Percentiles rank a stretch among this genome's conserved stretches.
phyloP scores from a whole-genome alignment of 2,797 vertebrate genomes.

The Anguilla pacifica region DNA sequence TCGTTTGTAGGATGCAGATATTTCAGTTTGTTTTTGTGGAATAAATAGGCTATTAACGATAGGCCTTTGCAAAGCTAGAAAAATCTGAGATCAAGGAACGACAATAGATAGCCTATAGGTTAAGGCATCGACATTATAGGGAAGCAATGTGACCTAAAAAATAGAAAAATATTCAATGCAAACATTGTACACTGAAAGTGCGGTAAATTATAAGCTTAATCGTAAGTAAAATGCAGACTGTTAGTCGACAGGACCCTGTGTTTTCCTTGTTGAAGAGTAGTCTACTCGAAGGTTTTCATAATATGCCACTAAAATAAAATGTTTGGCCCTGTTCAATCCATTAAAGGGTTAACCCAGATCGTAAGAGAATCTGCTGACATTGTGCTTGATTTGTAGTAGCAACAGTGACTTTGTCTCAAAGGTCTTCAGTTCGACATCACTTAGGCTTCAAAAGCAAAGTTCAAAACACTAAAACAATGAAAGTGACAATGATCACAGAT shows the following conservation, averaged over 20 bases:
- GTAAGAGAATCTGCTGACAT: slow-evolving; percentile 17
- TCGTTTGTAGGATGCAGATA: neutral
- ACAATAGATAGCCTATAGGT: neutral
- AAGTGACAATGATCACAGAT: neutral
- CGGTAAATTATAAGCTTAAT: neutral
- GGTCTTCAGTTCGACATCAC: neutral
- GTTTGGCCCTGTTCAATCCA: neutral
- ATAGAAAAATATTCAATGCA: neutral
- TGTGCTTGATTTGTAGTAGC: neutral
- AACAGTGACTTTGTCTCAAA: neutral
- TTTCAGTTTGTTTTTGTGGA: neutral
- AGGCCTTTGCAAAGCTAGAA: neutral
- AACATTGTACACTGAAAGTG: neutral
- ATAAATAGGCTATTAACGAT: neutral
- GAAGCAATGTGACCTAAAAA: neutral
- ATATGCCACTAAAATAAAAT: neutral
- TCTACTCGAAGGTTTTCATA: neutral
- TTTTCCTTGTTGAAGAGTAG: no score
- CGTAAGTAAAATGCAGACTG: neutral
- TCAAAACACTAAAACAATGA: neutral
- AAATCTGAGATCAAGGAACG: neutral
- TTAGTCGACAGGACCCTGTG: no score
- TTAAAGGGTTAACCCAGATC: slow-evolving; percentile 9
- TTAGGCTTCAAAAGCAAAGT: neutral
- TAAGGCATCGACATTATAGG: neutral